Percentiles rank a stretch among this genome's conserved stretches.
phyloP scores from a whole-genome alignment of 2,888 invertebrate species.

The Scaptomyza tumidula region DNA sequence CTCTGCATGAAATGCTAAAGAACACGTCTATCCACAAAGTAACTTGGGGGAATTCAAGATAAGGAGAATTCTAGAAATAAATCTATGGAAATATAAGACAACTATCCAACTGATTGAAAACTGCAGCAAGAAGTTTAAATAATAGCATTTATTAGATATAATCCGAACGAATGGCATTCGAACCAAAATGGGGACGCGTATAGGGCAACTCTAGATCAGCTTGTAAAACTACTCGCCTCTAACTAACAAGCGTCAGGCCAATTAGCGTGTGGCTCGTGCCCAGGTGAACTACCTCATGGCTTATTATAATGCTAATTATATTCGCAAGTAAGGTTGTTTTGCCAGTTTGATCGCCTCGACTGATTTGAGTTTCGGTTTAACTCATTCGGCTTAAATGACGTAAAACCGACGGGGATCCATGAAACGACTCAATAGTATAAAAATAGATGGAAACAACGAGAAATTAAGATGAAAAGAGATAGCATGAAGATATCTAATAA shows the following conservation, averaged over 20 bases:
- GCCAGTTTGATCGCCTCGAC: conserved; percentile 26
- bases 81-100: not conserved
- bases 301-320: conserved; percentile 72
- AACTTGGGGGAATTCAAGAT: conserved; percentile 1
- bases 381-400: conserved; percentile 29
- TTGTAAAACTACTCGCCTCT: conserved; percentile 16
- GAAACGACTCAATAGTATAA: conserved; percentile 15
- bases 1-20: not conserved
- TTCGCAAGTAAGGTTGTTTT: conserved; percentile 55
- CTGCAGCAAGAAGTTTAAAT: too few relatives aligned
- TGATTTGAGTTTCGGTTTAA: conserved; percentile 47
- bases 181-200: conserved; percentile 45
- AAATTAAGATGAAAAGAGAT: not conserved
- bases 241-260: conserved; percentile 35
- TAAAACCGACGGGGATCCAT: conserved; percentile 25
- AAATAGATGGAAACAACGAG: conserved; percentile 25
- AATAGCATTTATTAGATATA: not conserved
- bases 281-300: conserved; percentile 70
- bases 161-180: not conserved
- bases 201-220: conserved; percentile 65
- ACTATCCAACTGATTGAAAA: too few relatives aligned
- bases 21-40: conserved; percentile 6
- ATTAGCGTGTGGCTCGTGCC: conserved; percentile 71
- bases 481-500: not conserved
- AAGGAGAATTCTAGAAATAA: conserved; percentile 2